Percentiles rank a stretch among this genome's conserved stretches.
Conservation (phyloP, 2,888 invertebrate genomes). For the Drosophila paranaensis region DNA sequence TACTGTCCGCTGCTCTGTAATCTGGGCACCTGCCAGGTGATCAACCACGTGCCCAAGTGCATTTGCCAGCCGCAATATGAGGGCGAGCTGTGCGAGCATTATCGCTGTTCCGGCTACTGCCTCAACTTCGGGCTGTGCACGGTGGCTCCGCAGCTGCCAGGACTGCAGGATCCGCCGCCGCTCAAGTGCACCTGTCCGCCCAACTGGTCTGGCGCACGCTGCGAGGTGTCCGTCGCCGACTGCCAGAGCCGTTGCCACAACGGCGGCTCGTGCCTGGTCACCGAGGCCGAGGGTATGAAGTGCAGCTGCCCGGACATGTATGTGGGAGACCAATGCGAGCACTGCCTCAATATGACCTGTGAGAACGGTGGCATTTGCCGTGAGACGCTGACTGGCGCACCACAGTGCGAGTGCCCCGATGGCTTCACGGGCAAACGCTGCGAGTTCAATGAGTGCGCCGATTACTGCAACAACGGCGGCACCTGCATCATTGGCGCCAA, state of each 20-base stretch:
- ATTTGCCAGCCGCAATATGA: slow-evolving; percentile 88
- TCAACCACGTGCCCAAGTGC: slow-evolving; percentile 87
- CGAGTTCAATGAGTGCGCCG: slow-evolving; percentile 87
- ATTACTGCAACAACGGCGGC: slow-evolving; percentile 87
- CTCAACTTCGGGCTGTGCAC: slow-evolving; percentile 87
- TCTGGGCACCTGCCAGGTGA: slow-evolving; percentile 87
- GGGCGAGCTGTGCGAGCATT: slow-evolving; percentile 89
- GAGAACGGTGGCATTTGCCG: slow-evolving; percentile 88
- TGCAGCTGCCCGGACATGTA: slow-evolving; percentile 87
- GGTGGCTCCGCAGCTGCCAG: slow-evolving; percentile 82
- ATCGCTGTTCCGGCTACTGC: slow-evolving; percentile 89
- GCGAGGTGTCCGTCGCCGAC: slow-evolving; percentile 87
- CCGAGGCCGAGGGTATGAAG: slow-evolving; percentile 80
- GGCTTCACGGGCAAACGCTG: slow-evolving; percentile 87
- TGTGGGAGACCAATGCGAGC: slow-evolving; percentile 86
- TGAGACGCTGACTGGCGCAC: slow-evolving; percentile 83
- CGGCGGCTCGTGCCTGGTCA: slow-evolving; percentile 86
- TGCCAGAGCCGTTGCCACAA: slow-evolving; percentile 87
- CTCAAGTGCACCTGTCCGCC: slow-evolving; percentile 87
- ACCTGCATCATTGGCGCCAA: slow-evolving; percentile 81
- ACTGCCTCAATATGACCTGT: slow-evolving; percentile 87
- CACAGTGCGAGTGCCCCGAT: slow-evolving; percentile 86
- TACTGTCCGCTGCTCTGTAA: slow-evolving; percentile 87
- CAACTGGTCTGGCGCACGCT: slow-evolving; percentile 88
- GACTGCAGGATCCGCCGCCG: slow-evolving; percentile 79